Percentiles rank a stretch among this genome's conserved stretches.
These are phyloP conservation scores for Frieseomelitta varia DNA, from an alignment of 1,140 invertebrate genomes.

Conservation along the genomic window DNA sequence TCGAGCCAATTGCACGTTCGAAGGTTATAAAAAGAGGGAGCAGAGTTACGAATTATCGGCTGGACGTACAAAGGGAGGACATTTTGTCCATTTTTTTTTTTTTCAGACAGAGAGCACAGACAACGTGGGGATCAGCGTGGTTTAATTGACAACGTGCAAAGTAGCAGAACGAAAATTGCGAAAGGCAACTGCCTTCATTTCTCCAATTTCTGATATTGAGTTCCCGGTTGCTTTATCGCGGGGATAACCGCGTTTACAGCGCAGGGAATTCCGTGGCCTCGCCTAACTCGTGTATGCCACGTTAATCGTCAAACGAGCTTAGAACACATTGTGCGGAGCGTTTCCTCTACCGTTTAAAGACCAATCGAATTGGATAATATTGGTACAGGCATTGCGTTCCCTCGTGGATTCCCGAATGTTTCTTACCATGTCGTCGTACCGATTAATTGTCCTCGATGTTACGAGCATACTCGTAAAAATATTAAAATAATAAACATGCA, in stretches of 20 bases:
- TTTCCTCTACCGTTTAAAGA: background rate
- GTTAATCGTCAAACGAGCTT: slow-evolving; percentile 10
- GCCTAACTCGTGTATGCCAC: background rate
- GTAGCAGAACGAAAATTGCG: background rate
- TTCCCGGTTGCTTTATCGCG: background rate
- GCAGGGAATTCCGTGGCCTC: background rate
- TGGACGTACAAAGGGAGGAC: too few species aligned
- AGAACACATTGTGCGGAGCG: background rate
- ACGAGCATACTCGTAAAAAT: too few species aligned
- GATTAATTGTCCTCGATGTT: background rate
- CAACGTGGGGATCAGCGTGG: background rate
- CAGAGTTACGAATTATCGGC: too few species aligned
- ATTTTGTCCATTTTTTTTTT: too few species aligned
- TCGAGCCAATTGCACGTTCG: too few species aligned
- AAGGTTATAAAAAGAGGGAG: too few species aligned
- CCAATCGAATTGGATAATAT: background rate
- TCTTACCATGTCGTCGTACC: background rate
- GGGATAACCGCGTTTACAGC: background rate
- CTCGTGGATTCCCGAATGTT: background rate
- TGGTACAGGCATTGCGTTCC: background rate
- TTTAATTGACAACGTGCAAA: background rate
- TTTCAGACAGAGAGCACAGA: background rate
- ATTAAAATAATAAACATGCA: too few species aligned
- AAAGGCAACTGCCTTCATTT: too few species aligned
- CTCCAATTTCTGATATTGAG: background rate